A percentile compares a stretch with the other conserved stretches of the same genome.
These are phyloP conservation scores for Noctilio leporinus DNA, from an alignment of 2,113 vertebrate genomes.

Conservation along the genomic window DNA sequence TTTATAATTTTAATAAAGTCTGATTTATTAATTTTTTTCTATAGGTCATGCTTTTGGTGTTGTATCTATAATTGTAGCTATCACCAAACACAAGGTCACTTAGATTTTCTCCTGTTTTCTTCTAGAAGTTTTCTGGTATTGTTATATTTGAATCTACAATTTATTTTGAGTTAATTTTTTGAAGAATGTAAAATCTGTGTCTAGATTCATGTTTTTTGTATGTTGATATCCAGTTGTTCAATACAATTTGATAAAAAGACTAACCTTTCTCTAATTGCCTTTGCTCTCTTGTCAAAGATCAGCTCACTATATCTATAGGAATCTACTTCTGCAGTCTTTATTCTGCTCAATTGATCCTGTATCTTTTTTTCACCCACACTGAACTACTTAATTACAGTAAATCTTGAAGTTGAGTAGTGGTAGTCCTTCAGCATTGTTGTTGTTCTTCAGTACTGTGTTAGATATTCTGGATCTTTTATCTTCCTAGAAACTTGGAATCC, in stretches of 20 bases:
- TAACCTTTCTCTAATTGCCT: slow-evolving; percentile 1
- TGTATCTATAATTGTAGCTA: not conserved
- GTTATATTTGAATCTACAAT: not conserved
- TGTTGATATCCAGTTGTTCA: not conserved
- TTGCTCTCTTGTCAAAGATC: not conserved
- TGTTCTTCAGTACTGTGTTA: not conserved
- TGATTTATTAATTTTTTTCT: slow-evolving; percentile 4
- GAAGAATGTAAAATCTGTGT: not conserved
- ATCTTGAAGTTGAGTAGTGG: not conserved
- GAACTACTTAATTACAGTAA: not conserved
- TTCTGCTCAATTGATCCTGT: not conserved
- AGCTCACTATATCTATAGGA: slow-evolving; percentile 8
- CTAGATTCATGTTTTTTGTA: not conserved
- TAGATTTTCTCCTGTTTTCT: not conserved
- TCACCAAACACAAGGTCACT: not conserved
- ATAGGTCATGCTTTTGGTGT: slow-evolving; percentile 5
- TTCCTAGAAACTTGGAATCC: slow-evolving; percentile 21
- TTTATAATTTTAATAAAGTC: slow-evolving; percentile 24
- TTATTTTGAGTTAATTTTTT: slow-evolving; percentile 23
- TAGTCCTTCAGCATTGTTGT: not conserved
- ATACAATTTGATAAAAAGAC: slow-evolving; percentile 14
- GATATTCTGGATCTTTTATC: not conserved
- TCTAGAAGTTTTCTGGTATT: not conserved
- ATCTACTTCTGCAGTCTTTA: not conserved
- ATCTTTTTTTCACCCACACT: not conserved